A percentile compares a stretch with the other conserved stretches of the same genome.
These are phyloP conservation scores for Microtus pennsylvanicus DNA, from an alignment of 2,113 vertebrate species.

Conservation along the genomic window DNA sequence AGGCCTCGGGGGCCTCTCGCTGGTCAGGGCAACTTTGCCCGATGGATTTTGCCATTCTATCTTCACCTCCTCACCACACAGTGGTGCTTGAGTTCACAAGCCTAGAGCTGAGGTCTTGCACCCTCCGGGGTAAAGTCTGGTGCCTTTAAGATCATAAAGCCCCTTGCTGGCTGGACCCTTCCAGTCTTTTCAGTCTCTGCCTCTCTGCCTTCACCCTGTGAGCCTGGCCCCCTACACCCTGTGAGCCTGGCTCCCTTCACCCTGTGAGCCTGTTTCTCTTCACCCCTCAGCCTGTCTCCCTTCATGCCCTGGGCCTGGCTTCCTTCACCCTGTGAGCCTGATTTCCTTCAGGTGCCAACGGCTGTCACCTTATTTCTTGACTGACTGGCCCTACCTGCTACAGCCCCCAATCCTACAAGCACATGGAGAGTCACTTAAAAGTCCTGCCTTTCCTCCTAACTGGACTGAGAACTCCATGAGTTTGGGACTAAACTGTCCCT, in stretches of 20 bases:
- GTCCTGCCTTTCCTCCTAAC: not conserved
- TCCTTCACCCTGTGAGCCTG: not conserved
- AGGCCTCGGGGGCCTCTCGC: not conserved
- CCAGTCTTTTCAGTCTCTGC: not conserved
- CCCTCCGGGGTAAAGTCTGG: not conserved
- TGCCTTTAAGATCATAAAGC: not conserved
- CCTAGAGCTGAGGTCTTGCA: not conserved
- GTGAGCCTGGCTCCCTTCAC: not conserved
- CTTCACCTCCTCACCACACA: not conserved
- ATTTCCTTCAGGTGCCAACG: not conserved
- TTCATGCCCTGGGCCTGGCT: no score
- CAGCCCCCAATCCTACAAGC: no score
- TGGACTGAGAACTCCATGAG: not conserved
- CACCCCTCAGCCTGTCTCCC: not conserved
- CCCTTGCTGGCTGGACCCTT: fast-evolving
- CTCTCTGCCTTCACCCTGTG: not conserved
- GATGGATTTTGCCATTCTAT: not conserved
- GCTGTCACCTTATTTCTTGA: not conserved
- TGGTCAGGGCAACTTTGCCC: fast-evolving
- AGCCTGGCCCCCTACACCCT: no score
- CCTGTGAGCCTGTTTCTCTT: not conserved
- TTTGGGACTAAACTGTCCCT: not conserved
- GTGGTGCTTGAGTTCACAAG: not conserved
- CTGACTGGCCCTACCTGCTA: not conserved
- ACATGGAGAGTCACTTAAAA: fast-evolving